These are phyloP conservation scores for Aphelinus atriplicis DNA, from an alignment of 1,140 invertebrate species.

Conservation along the genomic window DNA sequence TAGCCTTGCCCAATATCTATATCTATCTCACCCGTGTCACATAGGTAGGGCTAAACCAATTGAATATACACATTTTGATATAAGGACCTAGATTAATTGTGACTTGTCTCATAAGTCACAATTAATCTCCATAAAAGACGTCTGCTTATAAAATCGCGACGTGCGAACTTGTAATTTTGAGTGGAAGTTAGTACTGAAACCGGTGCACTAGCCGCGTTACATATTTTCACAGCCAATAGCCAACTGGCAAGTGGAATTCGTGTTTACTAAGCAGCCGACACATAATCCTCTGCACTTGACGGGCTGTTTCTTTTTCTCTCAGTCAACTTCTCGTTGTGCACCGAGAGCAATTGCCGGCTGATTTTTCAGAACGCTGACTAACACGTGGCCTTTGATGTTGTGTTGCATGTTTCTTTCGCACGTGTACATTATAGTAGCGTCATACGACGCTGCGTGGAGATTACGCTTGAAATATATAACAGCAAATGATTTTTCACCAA, in stretches of 20 bases:
- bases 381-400: not conserved
- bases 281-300: conserved; percentile 30
- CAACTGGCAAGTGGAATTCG: conserved; percentile 19
- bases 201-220: not conserved
- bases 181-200: too few species aligned
- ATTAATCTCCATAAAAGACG: not conserved
- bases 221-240: conserved; percentile 7
- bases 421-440: too few species aligned
- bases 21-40: too few species aligned
- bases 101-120: too few species aligned
- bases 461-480: not conserved
- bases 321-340: conserved; percentile 36
- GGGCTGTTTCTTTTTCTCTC: conserved; percentile 33
- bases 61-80: too few species aligned
- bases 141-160: not conserved
- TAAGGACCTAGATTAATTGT: too few species aligned
- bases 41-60: too few species aligned
- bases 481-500: too few species aligned
- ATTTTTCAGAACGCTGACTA: conserved; percentile 48
- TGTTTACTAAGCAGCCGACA: conserved; percentile 33
- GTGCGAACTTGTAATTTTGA: too few species aligned
- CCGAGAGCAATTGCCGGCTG: conserved; percentile 30
- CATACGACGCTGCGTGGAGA: conserved; percentile 23
- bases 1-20: too few species aligned
- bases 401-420: not conserved